These are phyloP conservation scores for Antechinus stuartii DNA, from an alignment of 2,113 vertebrate species.

Conservation along the genomic window DNA sequence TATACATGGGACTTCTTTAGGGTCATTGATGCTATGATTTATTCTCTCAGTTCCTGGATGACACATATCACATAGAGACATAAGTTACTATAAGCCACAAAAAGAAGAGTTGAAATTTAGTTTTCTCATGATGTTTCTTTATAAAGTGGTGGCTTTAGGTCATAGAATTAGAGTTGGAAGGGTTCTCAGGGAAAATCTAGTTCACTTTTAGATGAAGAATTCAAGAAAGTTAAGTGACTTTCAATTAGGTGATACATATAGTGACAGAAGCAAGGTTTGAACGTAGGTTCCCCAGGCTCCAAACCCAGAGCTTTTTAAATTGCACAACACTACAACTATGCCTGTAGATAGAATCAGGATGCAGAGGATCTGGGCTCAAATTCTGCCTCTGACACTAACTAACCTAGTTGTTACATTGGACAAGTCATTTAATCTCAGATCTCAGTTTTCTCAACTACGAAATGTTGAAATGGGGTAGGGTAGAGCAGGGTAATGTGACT, in stretches of 20 bases:
- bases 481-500: background rate
- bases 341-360: background rate
- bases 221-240: background rate
- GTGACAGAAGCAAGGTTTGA: background rate
- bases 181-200: background rate
- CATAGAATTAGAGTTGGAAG: background rate
- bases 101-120: background rate
- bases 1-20: background rate
- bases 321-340: background rate
- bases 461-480: background rate
- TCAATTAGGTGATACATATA: too few species aligned
- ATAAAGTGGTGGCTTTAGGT: background rate
- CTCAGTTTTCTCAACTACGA: background rate
- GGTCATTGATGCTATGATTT: background rate
- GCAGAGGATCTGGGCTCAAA: background rate
- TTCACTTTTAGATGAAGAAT: background rate
- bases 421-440: background rate
- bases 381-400: background rate
- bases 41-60: background rate
- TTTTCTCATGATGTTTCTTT: background rate
- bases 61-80: background rate
- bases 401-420: background rate
- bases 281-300: background rate
- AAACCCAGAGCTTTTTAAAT: background rate
- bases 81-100: background rate